These are phyloP conservation scores for Peromyscus maniculatus DNA, from an alignment of 2,113 vertebrate species.

Conservation along the genomic window DNA sequence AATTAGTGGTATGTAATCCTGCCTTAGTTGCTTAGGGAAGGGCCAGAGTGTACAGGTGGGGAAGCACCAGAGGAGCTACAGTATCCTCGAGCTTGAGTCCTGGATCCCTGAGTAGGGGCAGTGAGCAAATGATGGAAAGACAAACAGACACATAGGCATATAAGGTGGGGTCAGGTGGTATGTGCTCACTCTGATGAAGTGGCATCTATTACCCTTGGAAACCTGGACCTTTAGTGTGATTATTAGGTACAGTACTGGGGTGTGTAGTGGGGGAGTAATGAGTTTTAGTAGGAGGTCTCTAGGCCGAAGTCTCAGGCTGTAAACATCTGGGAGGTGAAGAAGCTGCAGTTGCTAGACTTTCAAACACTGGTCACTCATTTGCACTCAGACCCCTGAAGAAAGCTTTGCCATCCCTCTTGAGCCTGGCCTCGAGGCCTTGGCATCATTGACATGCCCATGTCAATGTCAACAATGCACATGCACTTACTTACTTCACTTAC, in stretches of 20 bases:
- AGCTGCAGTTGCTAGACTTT: background rate
- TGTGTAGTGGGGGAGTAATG: accelerated
- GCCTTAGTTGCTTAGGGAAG: background rate
- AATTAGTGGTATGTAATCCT: background rate
- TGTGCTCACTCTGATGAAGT: background rate
- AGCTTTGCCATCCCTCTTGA: background rate
- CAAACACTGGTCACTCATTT: background rate
- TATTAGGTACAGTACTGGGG: background rate
- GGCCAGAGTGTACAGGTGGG: background rate
- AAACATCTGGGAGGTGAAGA: background rate
- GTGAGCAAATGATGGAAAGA: background rate
- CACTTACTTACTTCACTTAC: background rate
- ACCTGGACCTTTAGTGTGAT: background rate
- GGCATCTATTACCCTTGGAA: background rate
- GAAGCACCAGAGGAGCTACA: background rate
- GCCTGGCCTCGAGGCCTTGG: background rate
- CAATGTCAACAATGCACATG: background rate
- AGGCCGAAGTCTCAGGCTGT: background rate
- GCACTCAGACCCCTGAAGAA: background rate
- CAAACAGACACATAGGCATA: background rate
- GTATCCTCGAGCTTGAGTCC: background rate
- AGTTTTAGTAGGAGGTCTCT: background rate
- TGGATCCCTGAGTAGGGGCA: background rate
- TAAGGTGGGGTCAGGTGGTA: background rate
- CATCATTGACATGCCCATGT: background rate